phyloP scores from a whole-genome alignment of 1,140 invertebrate genomes.

The Pseudomyrmex cubaensis region DNA sequence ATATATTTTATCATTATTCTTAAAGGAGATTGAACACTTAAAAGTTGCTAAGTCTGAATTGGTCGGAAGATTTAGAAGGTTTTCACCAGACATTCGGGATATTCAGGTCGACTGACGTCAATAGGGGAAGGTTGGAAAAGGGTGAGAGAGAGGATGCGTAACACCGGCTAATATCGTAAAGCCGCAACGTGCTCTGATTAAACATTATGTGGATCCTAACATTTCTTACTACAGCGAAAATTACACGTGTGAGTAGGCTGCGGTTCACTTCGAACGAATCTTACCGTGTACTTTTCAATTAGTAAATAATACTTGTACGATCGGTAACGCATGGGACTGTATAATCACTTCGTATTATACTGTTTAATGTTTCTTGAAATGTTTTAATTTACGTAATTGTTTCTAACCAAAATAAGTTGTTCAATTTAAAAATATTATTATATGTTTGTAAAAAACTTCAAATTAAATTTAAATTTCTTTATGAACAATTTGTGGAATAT shows the following conservation, averaged over 20 bases:
- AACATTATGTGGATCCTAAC: slow-evolving; percentile 82
- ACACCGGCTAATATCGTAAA: slow-evolving; percentile 84
- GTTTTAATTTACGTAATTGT: neutral
- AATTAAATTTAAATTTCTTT: neutral
- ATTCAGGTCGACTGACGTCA: neutral
- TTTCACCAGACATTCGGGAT: neutral
- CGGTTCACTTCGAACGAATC: neutral
- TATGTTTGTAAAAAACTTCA: neutral
- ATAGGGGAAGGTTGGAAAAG: slow-evolving; percentile 15
- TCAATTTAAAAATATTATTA: neutral
- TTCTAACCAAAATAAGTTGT: neutral
- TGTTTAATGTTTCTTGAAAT: neutral
- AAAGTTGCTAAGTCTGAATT: slow-evolving; percentile 54
- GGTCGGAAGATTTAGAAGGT: slow-evolving; percentile 6
- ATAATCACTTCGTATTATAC: neutral
- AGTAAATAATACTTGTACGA: neutral
- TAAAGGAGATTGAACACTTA: slow-evolving; percentile 45
- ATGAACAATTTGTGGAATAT: too few species aligned
- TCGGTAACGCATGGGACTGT: neutral
- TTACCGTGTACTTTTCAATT: neutral
- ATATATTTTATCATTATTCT: slow-evolving; percentile 13
- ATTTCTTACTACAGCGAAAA: slow-evolving; percentile 73
- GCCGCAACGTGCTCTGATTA: slow-evolving; percentile 85
- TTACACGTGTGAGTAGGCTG: neutral
- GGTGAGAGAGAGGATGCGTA: slow-evolving; percentile 70